Evolutionary conservation across 2,113 vertebrate genomes (phyloP), one percentile per base, ranked within the genome.

Genomic region (Promerops cafer): DNA sequence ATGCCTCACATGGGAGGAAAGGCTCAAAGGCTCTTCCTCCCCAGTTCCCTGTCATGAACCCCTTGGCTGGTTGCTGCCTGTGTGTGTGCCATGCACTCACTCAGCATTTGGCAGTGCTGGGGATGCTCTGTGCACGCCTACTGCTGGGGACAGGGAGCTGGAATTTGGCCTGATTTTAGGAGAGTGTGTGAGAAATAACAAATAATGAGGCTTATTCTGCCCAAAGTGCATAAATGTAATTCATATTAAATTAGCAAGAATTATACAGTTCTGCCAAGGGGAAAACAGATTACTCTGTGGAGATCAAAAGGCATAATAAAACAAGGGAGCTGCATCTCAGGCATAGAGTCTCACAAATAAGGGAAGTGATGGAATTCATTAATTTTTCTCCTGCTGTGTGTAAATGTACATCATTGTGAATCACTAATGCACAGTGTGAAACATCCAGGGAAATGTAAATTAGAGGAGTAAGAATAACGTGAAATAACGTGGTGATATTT

Each of bases 251-350:
- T 93, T 71, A 93, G 68, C 61, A 83, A 81, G 92, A 96, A 82
- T 90, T 64, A 89, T 3, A 65, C 45, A 71, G 61, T 60, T 93
- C 83, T 89, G 88, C 92, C 60, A 50, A 76, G 65, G 50, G 93
- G 69, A 53, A 64, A 57, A 61, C 26, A 49, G 72, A 81, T 87
- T 60, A 69, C 45, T 83, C 56, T 68, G 69, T 53, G 79, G 90
- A 92, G 88, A 96, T 97, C 79, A 92, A 90, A 96, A 89, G 83
- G 91, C 91, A 53, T 92, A 93, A 94, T 95, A 89, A 94, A 97
- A 78, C 0, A 1, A 93, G 69, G n/a, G 76, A 79, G 61, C 76
- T 90, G 40, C 30, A 42, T 63, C 79, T 81, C 3, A 1, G 72
- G 72, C 65, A 50, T 16, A 19, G 69, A 77, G 69, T 49, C 86